Evolutionary conservation across 2,797 vertebrate species (phyloP), one percentile per base, ranked within the genome.

Genomic region (Gymnoscopelus microlampas): DNA sequence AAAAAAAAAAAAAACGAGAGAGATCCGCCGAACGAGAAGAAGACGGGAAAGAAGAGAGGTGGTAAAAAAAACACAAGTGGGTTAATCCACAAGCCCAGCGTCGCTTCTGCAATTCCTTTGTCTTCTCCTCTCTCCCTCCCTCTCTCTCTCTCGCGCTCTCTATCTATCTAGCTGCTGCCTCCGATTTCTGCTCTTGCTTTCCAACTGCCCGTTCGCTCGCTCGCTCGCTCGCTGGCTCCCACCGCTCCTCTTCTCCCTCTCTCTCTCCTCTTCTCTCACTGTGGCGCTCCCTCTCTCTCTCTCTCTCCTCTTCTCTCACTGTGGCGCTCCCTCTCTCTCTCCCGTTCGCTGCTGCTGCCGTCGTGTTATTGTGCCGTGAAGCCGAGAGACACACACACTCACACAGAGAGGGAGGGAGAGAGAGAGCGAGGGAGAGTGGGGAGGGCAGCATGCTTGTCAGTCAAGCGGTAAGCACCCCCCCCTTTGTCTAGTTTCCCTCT

Each of bases 81-180:
- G 76, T 77, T 77, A 75, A 78, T 82, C 79, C 80, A 70, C 63
- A 1, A 76, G 60, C 23, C 11, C 44, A 68, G 61, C 47, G 14
- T 47, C 55, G 74, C 56, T 68, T 70, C 55, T 19, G 55, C 54
- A 65, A 71, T 63, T 78, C 76, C 79, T 81, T 81, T 79, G 78
- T 85, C 79, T 76, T 73, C 66, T 73, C 70, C 19, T 69, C 51
- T 32, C 23, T 79, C 70, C 10, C 10, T 26, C 60, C 11, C 53
- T 61, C 44, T 70, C 73, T 64, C 49, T 49, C 58, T 72, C 50
- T 50, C 54, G 70, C 54, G 70, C 63, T 50, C 47, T 44, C 39
- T 44, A 8, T 5, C 35, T 19, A 19, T 44, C 39, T 44, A 8
- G 1, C 35, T 5, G 5, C 7, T 39, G 35, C 5, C 7, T 8